These are phyloP conservation scores for Tragelaphus oryx DNA, from an alignment of 2,797 vertebrate species.

Conservation along the genomic window DNA sequence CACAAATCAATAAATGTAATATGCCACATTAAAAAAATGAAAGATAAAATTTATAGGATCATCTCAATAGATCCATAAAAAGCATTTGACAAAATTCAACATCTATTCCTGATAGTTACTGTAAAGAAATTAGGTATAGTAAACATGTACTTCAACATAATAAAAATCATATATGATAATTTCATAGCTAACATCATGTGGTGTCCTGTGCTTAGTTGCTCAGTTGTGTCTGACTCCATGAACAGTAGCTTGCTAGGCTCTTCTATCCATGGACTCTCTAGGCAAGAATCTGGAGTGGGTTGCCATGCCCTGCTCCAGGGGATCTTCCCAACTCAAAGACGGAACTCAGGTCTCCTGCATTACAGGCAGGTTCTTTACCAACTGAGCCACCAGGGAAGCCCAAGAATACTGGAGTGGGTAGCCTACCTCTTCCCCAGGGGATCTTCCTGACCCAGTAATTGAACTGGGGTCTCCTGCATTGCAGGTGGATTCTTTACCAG, in stretches of 20 bases:
- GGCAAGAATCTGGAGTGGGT: not conserved
- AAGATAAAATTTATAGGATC: not conserved
- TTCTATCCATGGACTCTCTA: not conserved
- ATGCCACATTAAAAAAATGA: not conserved
- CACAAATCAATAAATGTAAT: not conserved
- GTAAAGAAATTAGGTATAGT: not conserved
- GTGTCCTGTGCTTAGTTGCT: not conserved
- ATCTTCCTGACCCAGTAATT: not conserved
- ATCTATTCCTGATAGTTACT: not conserved
- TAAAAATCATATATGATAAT: not conserved
- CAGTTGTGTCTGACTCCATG: not conserved
- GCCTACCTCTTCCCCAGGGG: not conserved
- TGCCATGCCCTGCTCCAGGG: not conserved
- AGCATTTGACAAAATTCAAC: not conserved
- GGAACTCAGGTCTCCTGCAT: not conserved
- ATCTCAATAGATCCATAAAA: not conserved
- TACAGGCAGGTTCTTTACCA: not conserved
- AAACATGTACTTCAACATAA: not conserved
- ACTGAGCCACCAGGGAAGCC: not conserved
- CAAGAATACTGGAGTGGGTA: not conserved
- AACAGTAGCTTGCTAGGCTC: not conserved
- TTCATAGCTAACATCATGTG: not conserved
- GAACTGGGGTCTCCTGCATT: not conserved
- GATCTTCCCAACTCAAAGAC: not conserved
- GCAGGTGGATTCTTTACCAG: not conserved